Evolutionary conservation across 2,797 vertebrate genomes (phyloP).

Genomic region (Sebastes cheni): DNA sequence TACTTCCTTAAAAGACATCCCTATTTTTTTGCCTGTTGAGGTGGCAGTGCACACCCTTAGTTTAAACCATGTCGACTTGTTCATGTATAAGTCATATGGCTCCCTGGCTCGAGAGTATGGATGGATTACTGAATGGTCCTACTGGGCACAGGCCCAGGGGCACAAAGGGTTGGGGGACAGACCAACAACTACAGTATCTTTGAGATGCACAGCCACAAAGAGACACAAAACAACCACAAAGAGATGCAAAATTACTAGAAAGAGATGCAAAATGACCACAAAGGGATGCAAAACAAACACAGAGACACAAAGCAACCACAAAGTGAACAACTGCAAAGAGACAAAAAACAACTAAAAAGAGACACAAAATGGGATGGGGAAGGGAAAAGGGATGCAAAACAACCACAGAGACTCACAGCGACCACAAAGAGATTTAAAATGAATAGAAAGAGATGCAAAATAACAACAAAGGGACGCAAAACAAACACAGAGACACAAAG

Average conservation of each 20-base stretch:
- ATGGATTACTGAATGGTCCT: background rate
- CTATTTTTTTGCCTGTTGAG: conserved; percentile 38
- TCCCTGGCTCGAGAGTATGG: background rate
- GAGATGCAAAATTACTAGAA: background rate
- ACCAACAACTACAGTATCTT: background rate
- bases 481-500: too few relatives aligned
- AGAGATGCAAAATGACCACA: background rate
- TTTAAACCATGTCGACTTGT: conserved; percentile 12
- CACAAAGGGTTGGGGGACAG: background rate
- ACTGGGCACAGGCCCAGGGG: background rate
- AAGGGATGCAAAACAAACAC: background rate
- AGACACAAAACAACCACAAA: background rate
- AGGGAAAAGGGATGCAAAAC: background rate
- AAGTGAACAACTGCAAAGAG: background rate
- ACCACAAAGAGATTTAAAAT: too few relatives aligned
- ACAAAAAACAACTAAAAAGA: background rate
- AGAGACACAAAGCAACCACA: background rate
- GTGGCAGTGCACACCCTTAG: conserved; percentile 25
- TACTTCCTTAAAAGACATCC: conserved; percentile 55
- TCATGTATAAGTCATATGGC: background rate
- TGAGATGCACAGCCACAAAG: background rate
- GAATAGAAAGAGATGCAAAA: too few relatives aligned
- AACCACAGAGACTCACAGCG: background rate
- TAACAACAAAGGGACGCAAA: too few relatives aligned
- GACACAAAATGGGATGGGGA: background rate